Conservation (phyloP, 2,113 vertebrate genomes). For the Protobothrops mucrosquamatus region DNA sequence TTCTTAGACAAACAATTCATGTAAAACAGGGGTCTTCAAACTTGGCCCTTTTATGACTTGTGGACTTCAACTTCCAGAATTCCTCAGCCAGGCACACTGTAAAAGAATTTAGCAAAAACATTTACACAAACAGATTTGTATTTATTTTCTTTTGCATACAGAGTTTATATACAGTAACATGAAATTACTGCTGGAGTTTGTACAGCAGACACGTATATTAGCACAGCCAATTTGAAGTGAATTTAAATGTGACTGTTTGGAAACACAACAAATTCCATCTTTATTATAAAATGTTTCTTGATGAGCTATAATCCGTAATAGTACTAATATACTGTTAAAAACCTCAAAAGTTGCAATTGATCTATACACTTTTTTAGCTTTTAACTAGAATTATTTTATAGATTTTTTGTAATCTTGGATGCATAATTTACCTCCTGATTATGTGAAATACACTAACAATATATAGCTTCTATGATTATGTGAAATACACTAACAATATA, state of each 20-base stretch:
- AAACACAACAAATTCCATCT: slow-evolving; percentile 68
- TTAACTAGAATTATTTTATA: slow-evolving; percentile 43
- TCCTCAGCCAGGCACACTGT: no score
- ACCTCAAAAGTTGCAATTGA: slow-evolving; percentile 58
- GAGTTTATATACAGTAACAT: slow-evolving; percentile 79
- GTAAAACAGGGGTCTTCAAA: no score
- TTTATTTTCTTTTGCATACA: slow-evolving; percentile 82
- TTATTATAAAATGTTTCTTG: slow-evolving; percentile 57
- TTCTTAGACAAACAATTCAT: neutral
- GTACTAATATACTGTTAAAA: slow-evolving; percentile 56
- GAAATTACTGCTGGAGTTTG: slow-evolving; percentile 70
- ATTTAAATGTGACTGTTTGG: slow-evolving; percentile 65
- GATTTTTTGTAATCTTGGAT: slow-evolving; percentile 62
- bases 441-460: slow-evolving; percentile 64
- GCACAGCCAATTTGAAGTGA: slow-evolving; percentile 70
- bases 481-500: slow-evolving; percentile 66
- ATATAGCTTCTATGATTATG: slow-evolving; percentile 65
- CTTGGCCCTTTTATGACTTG: no score
- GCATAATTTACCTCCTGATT: slow-evolving; percentile 56
- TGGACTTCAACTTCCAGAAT: no score
- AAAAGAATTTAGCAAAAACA: slow-evolving; percentile 34
- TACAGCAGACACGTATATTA: slow-evolving; percentile 71
- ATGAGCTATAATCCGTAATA: slow-evolving; percentile 63
- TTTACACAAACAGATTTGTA: slow-evolving; percentile 76
- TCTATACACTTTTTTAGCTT: slow-evolving; percentile 47